Conservation (phyloP, 2,113 vertebrate genomes). For the Colossoma macropomum region DNA sequence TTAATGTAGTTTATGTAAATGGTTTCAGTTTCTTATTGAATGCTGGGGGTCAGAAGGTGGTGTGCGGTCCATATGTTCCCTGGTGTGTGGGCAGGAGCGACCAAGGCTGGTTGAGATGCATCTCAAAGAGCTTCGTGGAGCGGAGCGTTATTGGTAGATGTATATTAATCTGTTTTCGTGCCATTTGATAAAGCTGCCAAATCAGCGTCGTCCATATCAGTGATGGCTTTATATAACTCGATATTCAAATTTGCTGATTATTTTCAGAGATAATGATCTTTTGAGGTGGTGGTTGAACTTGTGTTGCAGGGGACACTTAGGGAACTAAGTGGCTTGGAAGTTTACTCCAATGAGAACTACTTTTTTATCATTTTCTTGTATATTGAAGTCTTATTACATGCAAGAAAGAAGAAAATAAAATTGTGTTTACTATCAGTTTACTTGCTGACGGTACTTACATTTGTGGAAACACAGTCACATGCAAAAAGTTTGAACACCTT, state of each 20-base stretch:
- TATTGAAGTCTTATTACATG: too few species aligned
- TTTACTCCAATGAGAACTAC: too few species aligned
- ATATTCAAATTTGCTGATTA: background rate
- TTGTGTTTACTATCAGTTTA: too few species aligned
- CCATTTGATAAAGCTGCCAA: background rate
- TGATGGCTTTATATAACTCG: background rate
- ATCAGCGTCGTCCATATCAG: too few species aligned
- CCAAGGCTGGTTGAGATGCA: background rate
- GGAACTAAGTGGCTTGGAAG: too few species aligned
- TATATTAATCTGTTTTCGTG: background rate
- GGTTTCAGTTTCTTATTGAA: background rate
- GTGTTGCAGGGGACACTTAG: background rate
- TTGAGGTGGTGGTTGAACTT: background rate
- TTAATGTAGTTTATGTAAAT: slow-evolving; percentile 4
- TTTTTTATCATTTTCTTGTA: too few species aligned
- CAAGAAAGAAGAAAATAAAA: too few species aligned
- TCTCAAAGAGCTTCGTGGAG: background rate
- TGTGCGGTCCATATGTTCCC: background rate
- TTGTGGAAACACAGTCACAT: too few species aligned
- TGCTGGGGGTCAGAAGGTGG: background rate
- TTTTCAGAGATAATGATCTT: background rate
- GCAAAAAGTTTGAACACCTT: too few species aligned
- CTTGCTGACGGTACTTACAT: too few species aligned
- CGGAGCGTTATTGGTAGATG: background rate
- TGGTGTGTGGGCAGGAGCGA: background rate